Conservation (phyloP, 2,113 vertebrate genomes). For the Nothocercus nigrocapillus region DNA sequence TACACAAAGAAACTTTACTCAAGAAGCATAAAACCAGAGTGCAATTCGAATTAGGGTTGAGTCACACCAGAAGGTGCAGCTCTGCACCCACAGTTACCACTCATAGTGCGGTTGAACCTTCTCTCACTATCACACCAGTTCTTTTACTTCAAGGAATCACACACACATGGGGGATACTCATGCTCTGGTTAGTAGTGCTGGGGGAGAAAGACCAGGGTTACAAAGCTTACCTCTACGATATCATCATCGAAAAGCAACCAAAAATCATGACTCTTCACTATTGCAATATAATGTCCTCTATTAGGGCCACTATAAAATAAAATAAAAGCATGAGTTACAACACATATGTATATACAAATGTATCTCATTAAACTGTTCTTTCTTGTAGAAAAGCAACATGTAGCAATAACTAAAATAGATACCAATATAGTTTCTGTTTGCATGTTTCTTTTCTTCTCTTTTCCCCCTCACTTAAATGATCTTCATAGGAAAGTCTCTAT, state of each 20-base stretch:
- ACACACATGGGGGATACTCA: fast-evolving
- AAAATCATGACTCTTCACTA: constrained; percentile 89
- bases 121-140: not conserved
- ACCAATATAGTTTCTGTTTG: not conserved
- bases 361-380: not conserved
- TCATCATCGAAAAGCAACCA: constrained; percentile 89
- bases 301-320: constrained; percentile 82
- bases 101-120: not conserved
- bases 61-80: not conserved
- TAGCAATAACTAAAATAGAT: not conserved
- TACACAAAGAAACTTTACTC: not conserved
- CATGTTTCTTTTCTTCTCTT: not conserved
- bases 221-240: constrained; percentile 85
- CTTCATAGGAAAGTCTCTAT: not conserved
- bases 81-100: not conserved
- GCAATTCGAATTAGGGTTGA: not conserved
- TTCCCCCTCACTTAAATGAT: not conserved
- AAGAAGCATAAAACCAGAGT: not conserved
- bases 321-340: constrained; percentile 19
- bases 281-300: constrained; percentile 89
- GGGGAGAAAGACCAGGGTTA: not conserved
- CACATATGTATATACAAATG: not conserved
- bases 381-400: not conserved
- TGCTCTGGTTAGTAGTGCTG: not conserved
- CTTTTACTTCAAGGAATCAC: not conserved